Base-by-base conservation (phyloP, 2,797 vertebrate species). In the Pampus argenteus region DNA sequence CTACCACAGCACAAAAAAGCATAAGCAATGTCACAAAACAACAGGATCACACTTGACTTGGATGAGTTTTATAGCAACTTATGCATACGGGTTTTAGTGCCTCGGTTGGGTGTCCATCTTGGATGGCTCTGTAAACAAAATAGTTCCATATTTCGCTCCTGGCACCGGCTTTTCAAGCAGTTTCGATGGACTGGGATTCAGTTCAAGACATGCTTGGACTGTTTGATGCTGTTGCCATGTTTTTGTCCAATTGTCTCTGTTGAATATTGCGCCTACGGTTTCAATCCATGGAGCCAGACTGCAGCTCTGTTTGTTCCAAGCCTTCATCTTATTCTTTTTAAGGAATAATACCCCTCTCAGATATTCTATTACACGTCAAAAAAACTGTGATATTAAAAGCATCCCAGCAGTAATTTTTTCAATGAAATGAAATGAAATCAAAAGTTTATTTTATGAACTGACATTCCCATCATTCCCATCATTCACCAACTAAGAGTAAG, bases 171-270 rank as follows among this genome's bases (percentile, higher is more conserved):
- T 61, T 54, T 59, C 26, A 72, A 81, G 66, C 50, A 54, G 26
- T 66, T 73, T 48, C 1, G 1, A 57, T 4, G 10, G 56, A 45
- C 66, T 79, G 76, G 78, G 78, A 86, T 65, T 67, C 29, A 1
- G 60, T 78, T 87, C 76, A 82, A 63, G 66, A 66, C 8, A 38
- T 15, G 71, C 13, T 22, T 9, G 28, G 50, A 15, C 62, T 31
- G 76, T 88, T 88, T 89, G 79, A 89, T 78, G 81, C 74, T 0
- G 71, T 22, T 82, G 77, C 83, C 81, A 86, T 72, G 70, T 76
- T 80, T 76, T 34, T 18, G 7, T 34, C 58, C 36, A 17, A 62
- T 61, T 78, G 76, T 79, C 76, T 87, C 78, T 64, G 45, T 68
- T 87, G 81, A 76, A 78, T 81, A 69, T 65, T 44, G 62, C 18